Percentiles rank a stretch among this genome's conserved stretches.
Conservation (phyloP, 2,888 invertebrate species). For the Dryomyza anilis region DNA sequence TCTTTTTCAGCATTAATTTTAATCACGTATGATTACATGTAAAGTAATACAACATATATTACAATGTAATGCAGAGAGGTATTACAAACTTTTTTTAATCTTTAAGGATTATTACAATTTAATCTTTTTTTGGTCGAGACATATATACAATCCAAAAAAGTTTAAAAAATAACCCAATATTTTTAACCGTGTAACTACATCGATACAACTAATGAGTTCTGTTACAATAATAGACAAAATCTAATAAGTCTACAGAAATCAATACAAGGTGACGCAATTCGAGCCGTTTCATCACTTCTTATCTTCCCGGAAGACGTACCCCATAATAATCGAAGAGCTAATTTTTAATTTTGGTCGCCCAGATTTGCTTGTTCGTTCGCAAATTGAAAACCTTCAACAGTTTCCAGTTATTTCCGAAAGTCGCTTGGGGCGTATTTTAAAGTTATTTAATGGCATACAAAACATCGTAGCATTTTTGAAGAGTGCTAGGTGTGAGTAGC, state of each 20-base stretch:
- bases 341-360: conserved; percentile 31
- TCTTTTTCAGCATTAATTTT: too few species aligned
- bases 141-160: too few species aligned
- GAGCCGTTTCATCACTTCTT: conserved; percentile 16
- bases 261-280: conserved; percentile 12
- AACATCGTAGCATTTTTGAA: conserved; percentile 19
- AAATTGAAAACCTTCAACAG: conserved; percentile 23
- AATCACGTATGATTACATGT: too few species aligned
- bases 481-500: too few species aligned
- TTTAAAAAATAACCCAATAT: too few species aligned
- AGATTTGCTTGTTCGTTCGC: conserved; percentile 17
- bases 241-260: conserved; percentile 23
- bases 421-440: neutral
- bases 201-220: conserved; percentile 1
- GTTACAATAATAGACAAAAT: conserved; percentile 23
- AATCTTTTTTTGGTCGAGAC: too few species aligned
- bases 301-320: conserved; percentile 26
- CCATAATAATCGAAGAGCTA: conserved; percentile 25
- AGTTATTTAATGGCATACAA: neutral
- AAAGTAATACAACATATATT: too few species aligned
- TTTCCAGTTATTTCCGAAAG: conserved; percentile 11
- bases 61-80: too few species aligned
- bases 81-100: too few species aligned
- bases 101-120: too few species aligned
- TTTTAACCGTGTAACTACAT: conserved; percentile 10